Evolutionary conservation across 2,113 vertebrate species (phyloP), one percentile per base, ranked within the genome.

Genomic region (Hippocampus zosterae): DNA sequence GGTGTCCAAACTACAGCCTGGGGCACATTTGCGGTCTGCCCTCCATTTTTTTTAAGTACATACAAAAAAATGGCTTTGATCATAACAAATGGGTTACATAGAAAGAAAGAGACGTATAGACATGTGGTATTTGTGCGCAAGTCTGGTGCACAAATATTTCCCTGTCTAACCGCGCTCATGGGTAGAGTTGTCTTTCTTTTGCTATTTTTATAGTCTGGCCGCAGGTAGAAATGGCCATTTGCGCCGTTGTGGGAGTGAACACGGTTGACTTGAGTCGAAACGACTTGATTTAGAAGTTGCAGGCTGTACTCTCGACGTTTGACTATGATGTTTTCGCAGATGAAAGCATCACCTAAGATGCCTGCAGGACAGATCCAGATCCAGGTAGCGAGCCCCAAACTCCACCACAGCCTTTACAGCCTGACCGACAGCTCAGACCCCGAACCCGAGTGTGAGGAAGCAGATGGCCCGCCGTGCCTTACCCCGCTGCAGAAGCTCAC

Each of bases 401-500:
- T 65, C 6, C 75, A 53, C 37, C 85, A 79, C 78, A 89, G 87
- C 69, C 63, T 65, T 18, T 90, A 87, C 84, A 91, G 92, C 61
- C 90, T 90, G 19, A 90, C 92, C 0, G 93, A 95, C 79, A 95
- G 93, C 10, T 81, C 82, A 1, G 92, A 91, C 1, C 87, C 21
- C 1, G 70, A 74, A 18, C 70, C 79, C 0, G 88, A 88, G 9
- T 84, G 89, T 0, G 85, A 88, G 53, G 90, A 87, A 60, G 78
- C 78, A 0, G 87, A 85, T 9, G 73, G 57, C 68, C 68, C 77
- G 19, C 86, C 19, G 52, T 88, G 19, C 44, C 87, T 92, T 88
- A 96, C 93, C 0, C 94, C 96, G 0, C 91, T 98, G 53, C 92
- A 98, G 88, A 95, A 92, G 84, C 90, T 98, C 80, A 95, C 90